These are phyloP conservation scores for Frieseomelitta varia DNA, from an alignment of 1,140 invertebrate species.

Conservation along the genomic window DNA sequence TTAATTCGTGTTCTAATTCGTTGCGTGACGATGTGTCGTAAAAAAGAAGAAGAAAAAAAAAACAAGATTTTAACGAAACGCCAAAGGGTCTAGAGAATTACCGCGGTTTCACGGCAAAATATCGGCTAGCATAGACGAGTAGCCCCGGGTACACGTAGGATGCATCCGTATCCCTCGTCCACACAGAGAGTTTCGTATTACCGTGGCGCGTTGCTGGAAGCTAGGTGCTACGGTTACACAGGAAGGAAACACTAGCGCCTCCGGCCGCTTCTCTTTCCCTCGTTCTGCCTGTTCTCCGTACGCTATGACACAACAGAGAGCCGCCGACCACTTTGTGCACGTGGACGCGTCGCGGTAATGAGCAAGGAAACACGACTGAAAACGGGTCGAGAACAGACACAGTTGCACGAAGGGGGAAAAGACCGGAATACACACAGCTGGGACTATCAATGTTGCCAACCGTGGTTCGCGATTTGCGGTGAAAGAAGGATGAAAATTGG, in stretches of 20 bases:
- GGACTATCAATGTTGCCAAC: slow-evolving; percentile 11
- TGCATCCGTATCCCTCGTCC: slow-evolving; percentile 55
- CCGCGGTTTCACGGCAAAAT: neutral
- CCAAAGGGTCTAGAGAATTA: neutral
- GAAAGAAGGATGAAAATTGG: neutral
- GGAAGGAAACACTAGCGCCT: slow-evolving; percentile 80
- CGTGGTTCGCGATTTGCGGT: neutral
- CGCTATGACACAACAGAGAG: slow-evolving; percentile 52
- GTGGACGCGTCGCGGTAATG: slow-evolving; percentile 55
- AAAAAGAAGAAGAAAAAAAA: too few relatives aligned
- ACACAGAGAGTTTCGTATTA: slow-evolving; percentile 72
- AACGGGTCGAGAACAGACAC: slow-evolving; percentile 29
- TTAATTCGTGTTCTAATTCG: neutral
- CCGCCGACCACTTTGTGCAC: slow-evolving; percentile 41
- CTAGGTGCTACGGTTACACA: slow-evolving; percentile 79
- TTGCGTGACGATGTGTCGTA: neutral
- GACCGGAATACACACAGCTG: neutral
- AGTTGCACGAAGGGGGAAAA: neutral
- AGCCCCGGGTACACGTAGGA: slow-evolving; percentile 24
- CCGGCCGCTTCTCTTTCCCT: slow-evolving; percentile 52
- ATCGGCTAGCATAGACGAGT: neutral
- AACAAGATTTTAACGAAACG: neutral
- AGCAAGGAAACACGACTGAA: slow-evolving; percentile 39
- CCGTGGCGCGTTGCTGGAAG: slow-evolving; percentile 64
- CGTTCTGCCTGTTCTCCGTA: slow-evolving; percentile 25